phyloP scores from a whole-genome alignment of 2,888 invertebrate species.

The Fragum sueziense region DNA sequence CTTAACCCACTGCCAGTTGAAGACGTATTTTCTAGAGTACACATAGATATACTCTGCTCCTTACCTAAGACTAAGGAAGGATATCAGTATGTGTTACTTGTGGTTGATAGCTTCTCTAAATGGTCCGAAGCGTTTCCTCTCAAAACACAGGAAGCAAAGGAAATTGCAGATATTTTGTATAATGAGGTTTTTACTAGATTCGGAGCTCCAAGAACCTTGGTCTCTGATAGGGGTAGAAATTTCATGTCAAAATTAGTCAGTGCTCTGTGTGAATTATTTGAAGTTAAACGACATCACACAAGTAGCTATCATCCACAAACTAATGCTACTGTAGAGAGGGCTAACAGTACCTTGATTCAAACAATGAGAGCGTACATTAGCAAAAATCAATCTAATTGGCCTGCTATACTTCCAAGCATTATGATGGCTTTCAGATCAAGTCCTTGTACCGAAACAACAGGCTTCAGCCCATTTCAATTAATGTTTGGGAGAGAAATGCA shows the following conservation, averaged over 20 bases:
- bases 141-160: constrained; percentile 53
- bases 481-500: constrained; percentile 47
- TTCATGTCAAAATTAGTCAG: constrained; percentile 59
- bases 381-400: constrained; percentile 54
- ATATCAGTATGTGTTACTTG: constrained; percentile 43
- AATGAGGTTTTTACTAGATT: constrained; percentile 52
- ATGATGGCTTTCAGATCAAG: constrained; percentile 60
- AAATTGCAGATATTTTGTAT: constrained; percentile 54
- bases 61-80: constrained; percentile 48
- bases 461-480: constrained; percentile 44
- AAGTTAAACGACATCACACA: constrained; percentile 50
- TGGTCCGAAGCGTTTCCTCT: constrained; percentile 57
- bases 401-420: constrained; percentile 39
- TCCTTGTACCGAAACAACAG: constrained; percentile 46
- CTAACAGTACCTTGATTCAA: constrained; percentile 47
- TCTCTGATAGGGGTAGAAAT: constrained; percentile 53
- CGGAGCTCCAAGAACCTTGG: constrained; percentile 51
- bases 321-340: constrained; percentile 52
- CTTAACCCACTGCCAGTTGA: constrained; percentile 45
- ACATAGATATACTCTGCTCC: constrained; percentile 54
- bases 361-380: constrained; percentile 40
- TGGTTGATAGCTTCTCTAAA: constrained; percentile 56
- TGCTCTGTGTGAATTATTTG: constrained; percentile 58
- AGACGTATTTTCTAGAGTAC: constrained; percentile 33
- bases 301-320: constrained; percentile 59